A percentile compares a stretch with the other conserved stretches of the same genome.
Conservation (phyloP, 2,113 vertebrate genomes). For the Pyxicephalus adspersus region DNA sequence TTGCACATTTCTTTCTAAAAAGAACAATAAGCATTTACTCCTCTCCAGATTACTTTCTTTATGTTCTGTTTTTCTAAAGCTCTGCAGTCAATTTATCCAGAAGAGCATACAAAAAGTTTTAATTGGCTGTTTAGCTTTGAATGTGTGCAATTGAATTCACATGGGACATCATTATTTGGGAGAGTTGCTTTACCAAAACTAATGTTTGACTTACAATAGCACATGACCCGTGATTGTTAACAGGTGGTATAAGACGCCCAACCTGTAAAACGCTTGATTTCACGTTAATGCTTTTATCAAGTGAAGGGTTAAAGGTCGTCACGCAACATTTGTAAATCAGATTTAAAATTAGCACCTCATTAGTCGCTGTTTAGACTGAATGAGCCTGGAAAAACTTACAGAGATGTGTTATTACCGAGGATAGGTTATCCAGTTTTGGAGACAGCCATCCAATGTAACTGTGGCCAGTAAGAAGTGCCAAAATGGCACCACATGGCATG, state of each 20-base stretch:
- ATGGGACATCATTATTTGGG: background rate
- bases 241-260: background rate
- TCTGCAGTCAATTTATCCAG: conserved; percentile 12
- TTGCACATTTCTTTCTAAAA: background rate
- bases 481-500: too few species aligned
- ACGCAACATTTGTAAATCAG: background rate
- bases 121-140: conserved; percentile 7
- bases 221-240: conserved; percentile 6
- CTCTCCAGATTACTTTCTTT: background rate
- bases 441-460: too few species aligned
- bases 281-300: too few species aligned
- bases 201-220: background rate
- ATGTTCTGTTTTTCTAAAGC: conserved; percentile 4
- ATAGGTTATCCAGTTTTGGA: too few species aligned
- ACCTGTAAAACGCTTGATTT: background rate
- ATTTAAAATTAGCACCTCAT: background rate
- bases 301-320: background rate
- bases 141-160: background rate
- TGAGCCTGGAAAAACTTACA: background rate
- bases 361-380: background rate
- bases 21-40: conserved; percentile 1
- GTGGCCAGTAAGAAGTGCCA: too few species aligned
- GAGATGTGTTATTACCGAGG: background rate
- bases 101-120: background rate
- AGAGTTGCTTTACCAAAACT: background rate